phyloP scores from a whole-genome alignment of 2,888 invertebrate genomes.

The Harpagoxenus sublaevis region DNA sequence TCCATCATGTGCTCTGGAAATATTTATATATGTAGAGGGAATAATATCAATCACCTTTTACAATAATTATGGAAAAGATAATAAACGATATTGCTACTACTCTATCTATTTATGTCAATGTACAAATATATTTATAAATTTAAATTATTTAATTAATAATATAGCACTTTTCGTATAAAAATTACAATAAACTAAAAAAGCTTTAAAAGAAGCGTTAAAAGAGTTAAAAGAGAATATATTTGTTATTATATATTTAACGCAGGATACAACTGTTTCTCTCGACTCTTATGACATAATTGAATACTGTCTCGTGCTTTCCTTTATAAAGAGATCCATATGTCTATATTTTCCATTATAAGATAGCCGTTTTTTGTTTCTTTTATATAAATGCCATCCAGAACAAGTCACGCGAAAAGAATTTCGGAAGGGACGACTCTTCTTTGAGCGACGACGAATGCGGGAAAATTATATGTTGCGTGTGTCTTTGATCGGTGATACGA shows the following conservation, averaged over 20 bases:
- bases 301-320: background rate
- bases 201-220: background rate
- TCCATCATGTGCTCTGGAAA: background rate
- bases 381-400: conserved; percentile 41
- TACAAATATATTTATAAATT: background rate
- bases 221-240: background rate
- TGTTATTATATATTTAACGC: background rate
- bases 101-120: background rate
- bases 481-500: conserved; percentile 44
- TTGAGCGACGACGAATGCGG: conserved; percentile 33
- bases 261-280: background rate
- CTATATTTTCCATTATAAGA: conserved; percentile 32
- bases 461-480: conserved; percentile 55
- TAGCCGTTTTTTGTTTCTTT: conserved; percentile 1
- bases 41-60: background rate
- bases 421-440: conserved; percentile 27
- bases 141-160: background rate
- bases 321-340: conserved; percentile 21
- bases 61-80: background rate
- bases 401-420: conserved; percentile 44
- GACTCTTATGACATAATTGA: background rate
- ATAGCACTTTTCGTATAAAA: background rate
- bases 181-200: background rate
- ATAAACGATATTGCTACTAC: background rate
- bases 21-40: background rate